Conservation (phyloP, 2,797 vertebrate genomes). For the Harpagifer antarcticus region DNA sequence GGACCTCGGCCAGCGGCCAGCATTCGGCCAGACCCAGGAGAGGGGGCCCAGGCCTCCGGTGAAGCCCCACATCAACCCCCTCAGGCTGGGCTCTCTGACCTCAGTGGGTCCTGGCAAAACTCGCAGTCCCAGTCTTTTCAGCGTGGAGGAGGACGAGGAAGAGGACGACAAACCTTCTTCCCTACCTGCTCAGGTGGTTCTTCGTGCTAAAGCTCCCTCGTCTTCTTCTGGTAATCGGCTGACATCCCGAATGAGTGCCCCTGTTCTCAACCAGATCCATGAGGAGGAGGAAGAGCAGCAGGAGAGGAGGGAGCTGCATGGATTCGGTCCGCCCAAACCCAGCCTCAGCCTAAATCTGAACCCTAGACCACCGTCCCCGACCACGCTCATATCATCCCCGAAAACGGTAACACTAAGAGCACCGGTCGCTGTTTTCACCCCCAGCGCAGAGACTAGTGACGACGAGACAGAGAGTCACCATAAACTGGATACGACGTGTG, state of each 20-base stretch:
- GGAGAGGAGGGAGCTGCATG: conserved; percentile 54
- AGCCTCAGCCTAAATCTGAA: conserved; percentile 93
- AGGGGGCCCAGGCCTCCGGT: conserved; percentile 65
- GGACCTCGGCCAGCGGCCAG: conserved; percentile 86
- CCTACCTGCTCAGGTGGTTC: conserved; percentile 91
- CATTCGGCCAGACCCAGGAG: conserved; percentile 62
- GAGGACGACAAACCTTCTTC: conserved; percentile 86
- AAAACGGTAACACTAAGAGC: conserved; percentile 86
- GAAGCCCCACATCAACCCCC: conserved; percentile 76
- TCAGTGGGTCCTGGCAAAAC: conserved; percentile 71
- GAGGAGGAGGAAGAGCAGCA: conserved; percentile 88
- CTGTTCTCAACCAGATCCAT: conserved; percentile 97
- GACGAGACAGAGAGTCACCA: conserved; percentile 91
- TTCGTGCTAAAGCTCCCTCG: conserved; percentile 91
- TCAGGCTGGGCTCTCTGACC: conserved; percentile 69
- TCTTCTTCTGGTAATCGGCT: conserved; percentile 90
- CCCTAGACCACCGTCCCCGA: conserved; percentile 66
- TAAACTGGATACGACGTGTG: conserved; percentile 76
- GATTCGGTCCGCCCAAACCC: conserved; percentile 87
- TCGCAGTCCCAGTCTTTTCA: conserved; percentile 80
- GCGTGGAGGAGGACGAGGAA: conserved; percentile 96
- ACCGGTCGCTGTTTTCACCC: conserved; percentile 90
- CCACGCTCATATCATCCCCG: conserved; percentile 59
- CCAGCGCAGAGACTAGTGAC: conserved; percentile 92
- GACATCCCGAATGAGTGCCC: conserved; percentile 94